A percentile compares a stretch with the other conserved stretches of the same genome.
Evolutionary conservation across 2,113 vertebrate genomes (phyloP).

Genomic region (Microcebus ravelobensis): DNA sequence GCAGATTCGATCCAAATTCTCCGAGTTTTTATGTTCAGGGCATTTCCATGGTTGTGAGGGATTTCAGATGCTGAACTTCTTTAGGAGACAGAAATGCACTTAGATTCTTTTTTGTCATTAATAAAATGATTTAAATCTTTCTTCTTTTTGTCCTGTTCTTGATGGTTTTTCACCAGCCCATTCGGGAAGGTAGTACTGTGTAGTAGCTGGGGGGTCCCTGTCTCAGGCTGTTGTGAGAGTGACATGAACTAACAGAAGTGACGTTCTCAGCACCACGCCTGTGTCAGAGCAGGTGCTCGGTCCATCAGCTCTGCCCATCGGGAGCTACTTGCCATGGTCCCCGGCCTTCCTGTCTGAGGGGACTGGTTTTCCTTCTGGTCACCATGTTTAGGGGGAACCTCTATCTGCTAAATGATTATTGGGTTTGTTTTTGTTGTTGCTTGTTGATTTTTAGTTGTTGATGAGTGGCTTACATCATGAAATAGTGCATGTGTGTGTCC

Average conservation of each 20-base stretch:
- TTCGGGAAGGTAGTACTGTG: neutral
- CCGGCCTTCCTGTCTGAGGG: neutral
- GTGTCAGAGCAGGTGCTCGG: neutral
- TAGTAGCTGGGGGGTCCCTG: accelerated
- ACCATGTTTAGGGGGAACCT: neutral
- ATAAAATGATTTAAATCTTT: neutral
- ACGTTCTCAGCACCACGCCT: neutral
- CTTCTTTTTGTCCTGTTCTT: neutral
- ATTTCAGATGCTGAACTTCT: neutral
- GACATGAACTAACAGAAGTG: neutral
- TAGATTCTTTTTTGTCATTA: neutral
- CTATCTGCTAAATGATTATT: constrained; percentile 34
- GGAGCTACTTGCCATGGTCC: neutral
- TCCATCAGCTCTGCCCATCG: neutral
- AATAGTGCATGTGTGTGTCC: neutral
- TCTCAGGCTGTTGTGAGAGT: neutral
- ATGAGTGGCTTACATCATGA: neutral
- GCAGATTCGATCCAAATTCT: neutral
- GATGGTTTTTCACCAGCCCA: neutral
- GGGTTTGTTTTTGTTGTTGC: constrained; percentile 41
- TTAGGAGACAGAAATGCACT: neutral
- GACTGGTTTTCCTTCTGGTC: constrained; percentile 21
- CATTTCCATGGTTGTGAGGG: neutral
- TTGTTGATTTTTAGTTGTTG: constrained; percentile 69
- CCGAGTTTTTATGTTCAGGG: neutral